Evolutionary conservation across 2,888 invertebrate species (phyloP).

Genomic region (Drosophila mayaguana): DNA sequence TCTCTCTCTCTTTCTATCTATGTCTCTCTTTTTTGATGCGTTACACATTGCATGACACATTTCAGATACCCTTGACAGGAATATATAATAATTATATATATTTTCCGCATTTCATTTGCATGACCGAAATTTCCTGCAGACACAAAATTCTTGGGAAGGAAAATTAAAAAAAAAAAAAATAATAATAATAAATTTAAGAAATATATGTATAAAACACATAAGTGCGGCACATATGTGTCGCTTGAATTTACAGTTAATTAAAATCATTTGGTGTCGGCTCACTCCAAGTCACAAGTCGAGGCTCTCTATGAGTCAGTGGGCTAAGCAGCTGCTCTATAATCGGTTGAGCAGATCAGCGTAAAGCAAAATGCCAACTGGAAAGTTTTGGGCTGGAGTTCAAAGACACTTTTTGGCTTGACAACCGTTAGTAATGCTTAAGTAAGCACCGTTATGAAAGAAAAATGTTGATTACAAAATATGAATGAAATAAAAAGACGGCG

Average conservation of each 20-base stretch:
- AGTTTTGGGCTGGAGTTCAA: constrained; percentile 52
- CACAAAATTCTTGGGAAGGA: neutral
- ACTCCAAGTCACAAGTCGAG: neutral
- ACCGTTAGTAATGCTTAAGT: constrained; percentile 63
- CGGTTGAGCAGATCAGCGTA: constrained; percentile 52
- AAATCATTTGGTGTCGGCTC: constrained; percentile 37
- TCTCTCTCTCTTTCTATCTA: neutral
- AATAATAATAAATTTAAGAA: too few relatives aligned
- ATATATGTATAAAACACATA: neutral
- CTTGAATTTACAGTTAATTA: constrained; percentile 37
- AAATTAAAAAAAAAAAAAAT: constrained; percentile 1
- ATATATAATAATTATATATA: neutral
- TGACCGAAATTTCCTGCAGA: constrained; percentile 8
- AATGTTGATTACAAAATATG: constrained; percentile 20
- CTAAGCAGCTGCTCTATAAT: constrained; percentile 37
- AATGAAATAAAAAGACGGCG: constrained; percentile 27
- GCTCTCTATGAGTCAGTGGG: constrained; percentile 27
- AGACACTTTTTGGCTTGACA: constrained; percentile 61
- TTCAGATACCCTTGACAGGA: neutral
- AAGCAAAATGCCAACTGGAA: constrained; percentile 15
- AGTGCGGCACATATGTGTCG: constrained; percentile 11
- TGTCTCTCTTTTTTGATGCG: neutral
- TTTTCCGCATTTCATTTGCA: constrained; percentile 32
- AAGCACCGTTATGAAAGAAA: constrained; percentile 32
- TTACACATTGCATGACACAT: constrained; percentile 1